Conservation (phyloP, 35 echinoderm and acorn worm genomes). For the Ophioderma brevispina region DNA sequence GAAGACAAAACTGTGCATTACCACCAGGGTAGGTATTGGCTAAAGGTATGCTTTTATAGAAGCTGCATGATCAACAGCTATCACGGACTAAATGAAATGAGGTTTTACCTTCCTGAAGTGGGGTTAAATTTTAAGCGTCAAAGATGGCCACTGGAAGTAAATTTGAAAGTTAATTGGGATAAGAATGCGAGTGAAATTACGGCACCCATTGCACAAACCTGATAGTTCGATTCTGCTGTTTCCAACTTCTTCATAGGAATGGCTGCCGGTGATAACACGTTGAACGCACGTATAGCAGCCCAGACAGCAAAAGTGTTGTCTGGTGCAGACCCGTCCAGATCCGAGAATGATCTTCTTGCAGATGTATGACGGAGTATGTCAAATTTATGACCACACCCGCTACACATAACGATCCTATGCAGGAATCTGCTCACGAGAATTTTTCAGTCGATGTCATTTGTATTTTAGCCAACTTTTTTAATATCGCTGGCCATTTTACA, state of each 20-base stretch:
- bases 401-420: conserved; percentile 56
- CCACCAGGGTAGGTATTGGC: conserved; percentile 51
- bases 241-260: conserved; percentile 24
- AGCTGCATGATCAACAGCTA: too few species aligned
- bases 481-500: neutral
- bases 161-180: too few species aligned
- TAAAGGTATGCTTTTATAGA: too few species aligned
- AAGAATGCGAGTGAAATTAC: too few species aligned
- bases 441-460: conserved; percentile 41
- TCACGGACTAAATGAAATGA: too few species aligned
- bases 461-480: neutral
- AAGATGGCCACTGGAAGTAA: too few species aligned
- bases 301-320: conserved; percentile 9
- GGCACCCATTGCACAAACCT: too few species aligned
- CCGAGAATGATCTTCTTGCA: neutral
- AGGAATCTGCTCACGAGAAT: conserved; percentile 66
- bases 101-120: too few species aligned
- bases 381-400: conserved; percentile 75
- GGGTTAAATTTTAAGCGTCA: too few species aligned
- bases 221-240: too few species aligned
- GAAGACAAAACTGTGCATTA: conserved; percentile 53
- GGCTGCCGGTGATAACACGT: conserved; percentile 61
- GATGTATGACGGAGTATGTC: conserved; percentile 58
- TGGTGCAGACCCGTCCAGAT: neutral
- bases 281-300: conserved; percentile 27